phyloP scores from a whole-genome alignment of 2,797 vertebrate species.

The Saxicola maurus region DNA sequence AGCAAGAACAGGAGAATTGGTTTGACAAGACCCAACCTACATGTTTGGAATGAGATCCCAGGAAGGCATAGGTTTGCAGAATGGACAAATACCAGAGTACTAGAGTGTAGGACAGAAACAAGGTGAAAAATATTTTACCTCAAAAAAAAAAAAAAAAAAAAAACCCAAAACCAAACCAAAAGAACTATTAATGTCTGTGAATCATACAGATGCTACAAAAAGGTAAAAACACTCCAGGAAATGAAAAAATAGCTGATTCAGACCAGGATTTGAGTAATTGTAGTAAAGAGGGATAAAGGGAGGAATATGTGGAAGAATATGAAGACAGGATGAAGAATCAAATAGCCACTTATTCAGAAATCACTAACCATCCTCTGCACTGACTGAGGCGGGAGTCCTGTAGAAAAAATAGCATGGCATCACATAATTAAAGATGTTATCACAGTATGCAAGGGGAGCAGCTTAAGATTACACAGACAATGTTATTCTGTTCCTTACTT shows the following conservation, averaged over 20 bases:
- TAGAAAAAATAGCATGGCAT: slow-evolving; percentile 53
- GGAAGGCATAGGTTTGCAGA: neutral
- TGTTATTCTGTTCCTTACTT: neutral
- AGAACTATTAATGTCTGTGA: neutral
- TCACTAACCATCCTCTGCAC: slow-evolving; percentile 56
- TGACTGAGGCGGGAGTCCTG: slow-evolving; percentile 47
- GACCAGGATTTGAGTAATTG: neutral
- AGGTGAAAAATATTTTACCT: neutral
- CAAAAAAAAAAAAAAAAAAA: neutral
- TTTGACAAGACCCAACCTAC: neutral
- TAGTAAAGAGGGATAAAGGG: neutral
- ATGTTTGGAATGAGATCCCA: neutral
- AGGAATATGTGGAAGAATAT: neutral
- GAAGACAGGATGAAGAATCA: slow-evolving; percentile 33
- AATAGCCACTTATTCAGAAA: slow-evolving; percentile 45
- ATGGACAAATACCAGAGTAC: slow-evolving; percentile 46
- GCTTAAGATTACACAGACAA: neutral
- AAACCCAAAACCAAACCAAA: neutral
- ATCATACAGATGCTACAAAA: slow-evolving; percentile 33
- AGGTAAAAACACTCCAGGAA: slow-evolving; percentile 42
- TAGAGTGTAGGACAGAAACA: neutral
- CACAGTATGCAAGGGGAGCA: neutral
- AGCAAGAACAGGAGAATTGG: neutral
- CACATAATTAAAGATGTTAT: slow-evolving; percentile 49
- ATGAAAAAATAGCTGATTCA: neutral